phyloP scores from a whole-genome alignment of 2,888 invertebrate species.

The Noctua comes region DNA sequence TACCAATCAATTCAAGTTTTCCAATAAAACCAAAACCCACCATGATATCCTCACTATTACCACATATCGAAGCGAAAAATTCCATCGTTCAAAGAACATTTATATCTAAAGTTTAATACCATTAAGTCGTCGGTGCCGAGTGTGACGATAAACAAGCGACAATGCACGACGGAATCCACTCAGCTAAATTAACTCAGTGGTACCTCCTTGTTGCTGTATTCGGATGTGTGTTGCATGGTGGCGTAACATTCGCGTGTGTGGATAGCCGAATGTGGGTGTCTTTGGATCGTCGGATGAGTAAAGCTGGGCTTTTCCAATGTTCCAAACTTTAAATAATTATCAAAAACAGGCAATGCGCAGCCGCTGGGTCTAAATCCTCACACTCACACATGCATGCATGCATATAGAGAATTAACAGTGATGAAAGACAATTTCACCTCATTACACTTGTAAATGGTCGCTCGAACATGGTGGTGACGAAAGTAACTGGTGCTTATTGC shows the following conservation, averaged over 20 bases:
- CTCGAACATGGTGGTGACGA: background rate
- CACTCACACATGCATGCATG: background rate
- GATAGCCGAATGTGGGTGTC: background rate
- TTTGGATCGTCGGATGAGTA: background rate
- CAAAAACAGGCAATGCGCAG: background rate
- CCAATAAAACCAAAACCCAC: constrained; percentile 26
- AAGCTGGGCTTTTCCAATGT: background rate
- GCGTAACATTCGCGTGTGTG: constrained; percentile 41
- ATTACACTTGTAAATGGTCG: background rate
- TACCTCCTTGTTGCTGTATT: constrained; percentile 83
- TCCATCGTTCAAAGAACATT: constrained; percentile 73
- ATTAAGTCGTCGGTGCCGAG: constrained; percentile 81
- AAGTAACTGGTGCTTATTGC: background rate
- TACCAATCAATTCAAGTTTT: background rate
- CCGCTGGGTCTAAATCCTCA: background rate
- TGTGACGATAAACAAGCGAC: constrained; percentile 89
- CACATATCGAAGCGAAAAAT: constrained; percentile 56
- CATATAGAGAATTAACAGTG: background rate
- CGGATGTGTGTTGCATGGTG: constrained; percentile 72
- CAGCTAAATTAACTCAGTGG: constrained; percentile 88
- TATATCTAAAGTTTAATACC: constrained; percentile 89
- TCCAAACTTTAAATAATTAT: background rate
- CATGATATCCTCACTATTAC: constrained; percentile 19
- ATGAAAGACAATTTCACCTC: no score
- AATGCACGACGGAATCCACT: constrained; percentile 89